These are phyloP conservation scores for Pluvialis apricaria DNA, from an alignment of 2,113 vertebrate genomes.

Conservation along the genomic window DNA sequence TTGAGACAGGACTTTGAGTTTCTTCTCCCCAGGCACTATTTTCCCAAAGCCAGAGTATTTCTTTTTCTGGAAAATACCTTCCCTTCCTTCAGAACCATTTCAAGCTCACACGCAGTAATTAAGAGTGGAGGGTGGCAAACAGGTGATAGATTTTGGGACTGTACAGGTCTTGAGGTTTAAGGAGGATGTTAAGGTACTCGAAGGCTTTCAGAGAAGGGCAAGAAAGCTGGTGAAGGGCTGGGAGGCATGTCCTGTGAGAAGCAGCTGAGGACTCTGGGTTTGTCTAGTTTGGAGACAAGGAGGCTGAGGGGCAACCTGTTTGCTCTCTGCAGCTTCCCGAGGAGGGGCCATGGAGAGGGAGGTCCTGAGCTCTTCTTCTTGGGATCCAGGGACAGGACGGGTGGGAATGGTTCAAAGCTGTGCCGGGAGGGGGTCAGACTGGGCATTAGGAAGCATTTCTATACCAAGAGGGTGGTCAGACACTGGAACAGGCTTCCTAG, in stretches of 20 bases:
- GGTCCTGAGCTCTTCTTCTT: background rate
- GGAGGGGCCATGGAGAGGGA: background rate
- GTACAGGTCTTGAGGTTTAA: background rate
- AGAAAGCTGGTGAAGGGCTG: background rate
- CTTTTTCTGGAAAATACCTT: background rate
- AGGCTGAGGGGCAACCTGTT: background rate
- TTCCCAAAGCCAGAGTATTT: background rate
- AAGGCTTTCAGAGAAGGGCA: background rate
- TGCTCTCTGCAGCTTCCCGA: background rate
- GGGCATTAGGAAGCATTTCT: background rate
- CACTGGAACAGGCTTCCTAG: background rate
- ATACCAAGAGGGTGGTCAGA: background rate
- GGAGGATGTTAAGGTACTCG: background rate
- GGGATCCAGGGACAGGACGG: fast-evolving
- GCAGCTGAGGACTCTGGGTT: background rate
- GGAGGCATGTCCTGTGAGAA: background rate
- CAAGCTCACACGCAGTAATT: background rate
- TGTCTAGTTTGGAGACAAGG: background rate
- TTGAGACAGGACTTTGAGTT: background rate
- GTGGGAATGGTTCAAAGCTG: background rate
- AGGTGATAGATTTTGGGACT: background rate
- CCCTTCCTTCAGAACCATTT: background rate
- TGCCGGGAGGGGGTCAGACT: background rate
- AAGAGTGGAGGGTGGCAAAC: background rate
- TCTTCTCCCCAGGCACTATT: background rate